A percentile compares a stretch with the other conserved stretches of the same genome.
Evolutionary conservation across 2,888 invertebrate genomes (phyloP).

Genomic region (Agonopterix arenella): DNA sequence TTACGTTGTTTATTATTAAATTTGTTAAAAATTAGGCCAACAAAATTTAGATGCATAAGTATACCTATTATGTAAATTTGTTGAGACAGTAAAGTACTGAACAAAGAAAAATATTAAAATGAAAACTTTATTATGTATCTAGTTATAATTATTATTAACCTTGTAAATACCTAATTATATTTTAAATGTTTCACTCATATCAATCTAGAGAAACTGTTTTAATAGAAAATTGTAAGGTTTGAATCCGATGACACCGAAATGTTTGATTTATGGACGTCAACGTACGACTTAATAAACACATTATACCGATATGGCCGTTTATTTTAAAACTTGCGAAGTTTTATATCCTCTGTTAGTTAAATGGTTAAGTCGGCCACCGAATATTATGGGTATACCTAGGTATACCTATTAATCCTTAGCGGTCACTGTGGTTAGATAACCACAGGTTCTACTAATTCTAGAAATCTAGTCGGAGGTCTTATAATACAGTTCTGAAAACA

Average conservation of each 20-base stretch:
- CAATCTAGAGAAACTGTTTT: slow-evolving; percentile 68
- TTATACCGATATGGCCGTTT: slow-evolving; percentile 29
- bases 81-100: slow-evolving; percentile 37
- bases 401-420: too few relatives aligned
- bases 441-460: too few relatives aligned
- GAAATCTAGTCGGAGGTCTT: too few relatives aligned
- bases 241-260: slow-evolving; percentile 55
- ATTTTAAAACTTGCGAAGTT: background rate
- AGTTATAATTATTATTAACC: slow-evolving; percentile 49
- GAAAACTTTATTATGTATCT: slow-evolving; percentile 41
- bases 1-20: background rate
- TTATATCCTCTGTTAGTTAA: too few relatives aligned
- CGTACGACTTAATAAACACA: slow-evolving; percentile 72
- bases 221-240: slow-evolving; percentile 65
- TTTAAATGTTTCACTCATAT: slow-evolving; percentile 73
- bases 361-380: too few relatives aligned
- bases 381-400: too few relatives aligned
- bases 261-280: slow-evolving; percentile 66
- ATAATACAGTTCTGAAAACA: too few relatives aligned
- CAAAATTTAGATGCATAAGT: slow-evolving; percentile 41
- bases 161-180: slow-evolving; percentile 70
- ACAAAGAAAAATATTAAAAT: slow-evolving; percentile 29
- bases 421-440: too few relatives aligned
- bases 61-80: slow-evolving; percentile 33
- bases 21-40: slow-evolving; percentile 35